Conservation (phyloP, 1,140 invertebrate genomes). For the Apis laboriosa region DNA sequence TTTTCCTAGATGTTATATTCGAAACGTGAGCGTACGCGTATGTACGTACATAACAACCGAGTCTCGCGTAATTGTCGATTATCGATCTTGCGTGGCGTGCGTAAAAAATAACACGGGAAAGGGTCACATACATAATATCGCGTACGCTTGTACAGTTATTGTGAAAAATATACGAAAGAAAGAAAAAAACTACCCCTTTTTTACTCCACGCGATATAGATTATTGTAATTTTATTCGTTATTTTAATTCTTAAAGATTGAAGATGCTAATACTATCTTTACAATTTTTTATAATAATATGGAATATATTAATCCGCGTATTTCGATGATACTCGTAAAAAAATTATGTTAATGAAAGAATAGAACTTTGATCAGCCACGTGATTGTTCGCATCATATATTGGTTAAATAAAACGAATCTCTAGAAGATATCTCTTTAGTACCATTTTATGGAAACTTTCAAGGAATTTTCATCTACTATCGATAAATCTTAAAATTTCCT, state of each 20-base stretch:
- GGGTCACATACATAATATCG: background rate
- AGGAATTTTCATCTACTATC: constrained; percentile 7
- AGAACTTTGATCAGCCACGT: constrained; percentile 21
- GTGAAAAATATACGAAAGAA: background rate
- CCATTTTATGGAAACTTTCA: background rate
- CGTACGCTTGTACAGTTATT: background rate
- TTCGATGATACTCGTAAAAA: constrained; percentile 34
- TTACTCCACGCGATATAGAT: background rate
- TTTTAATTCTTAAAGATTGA: background rate
- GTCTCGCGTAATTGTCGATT: constrained; percentile 16
- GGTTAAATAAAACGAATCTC: constrained; percentile 13
- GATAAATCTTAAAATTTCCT: background rate
- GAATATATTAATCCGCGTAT: background rate
- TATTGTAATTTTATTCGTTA: background rate
- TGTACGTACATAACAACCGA: constrained; percentile 8
- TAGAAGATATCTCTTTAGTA: constrained; percentile 5
- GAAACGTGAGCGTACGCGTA: constrained; percentile 1
- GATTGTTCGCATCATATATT: constrained; percentile 42
- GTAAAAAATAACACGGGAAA: constrained; percentile 6
- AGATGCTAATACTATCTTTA: background rate
- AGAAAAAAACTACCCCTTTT: background rate
- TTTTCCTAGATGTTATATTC: constrained; percentile 20
- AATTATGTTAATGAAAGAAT: constrained; percentile 63
- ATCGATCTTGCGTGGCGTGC: constrained; percentile 9
- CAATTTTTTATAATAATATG: background rate